phyloP scores from a whole-genome alignment of 2,888 invertebrate genomes.

The Plagiodera versicolora region DNA sequence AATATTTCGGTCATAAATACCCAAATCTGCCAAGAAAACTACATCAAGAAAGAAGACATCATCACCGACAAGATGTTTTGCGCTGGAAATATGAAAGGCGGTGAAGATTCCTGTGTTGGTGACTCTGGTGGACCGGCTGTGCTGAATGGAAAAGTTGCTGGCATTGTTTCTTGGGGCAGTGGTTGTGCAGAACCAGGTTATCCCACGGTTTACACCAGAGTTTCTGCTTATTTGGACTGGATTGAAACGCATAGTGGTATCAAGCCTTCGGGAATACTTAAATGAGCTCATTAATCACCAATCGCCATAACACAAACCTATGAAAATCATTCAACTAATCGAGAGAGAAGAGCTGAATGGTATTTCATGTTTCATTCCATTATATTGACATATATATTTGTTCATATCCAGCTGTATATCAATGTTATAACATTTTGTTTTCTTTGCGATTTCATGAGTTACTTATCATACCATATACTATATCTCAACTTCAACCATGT shows the following conservation, averaged over 20 bases:
- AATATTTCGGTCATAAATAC: constrained; percentile 11
- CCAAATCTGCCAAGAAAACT: constrained; percentile 8
- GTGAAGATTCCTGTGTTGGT: constrained; percentile 17
- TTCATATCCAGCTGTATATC: too few relatives aligned
- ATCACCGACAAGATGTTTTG: constrained; percentile 16
- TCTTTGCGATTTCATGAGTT: too few relatives aligned
- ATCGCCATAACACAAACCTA: too few relatives aligned
- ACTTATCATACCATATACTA: too few relatives aligned
- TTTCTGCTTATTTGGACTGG: constrained; percentile 9
- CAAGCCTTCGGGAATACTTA: neutral
- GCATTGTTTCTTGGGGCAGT: constrained; percentile 10
- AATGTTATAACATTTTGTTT: too few relatives aligned
- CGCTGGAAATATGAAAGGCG: constrained; percentile 11
- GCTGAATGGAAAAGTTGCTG: constrained; percentile 3
- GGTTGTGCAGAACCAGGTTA: constrained; percentile 10
- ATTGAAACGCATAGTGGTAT: constrained; percentile 7
- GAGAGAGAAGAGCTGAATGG: too few relatives aligned
- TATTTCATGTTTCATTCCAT: too few relatives aligned
- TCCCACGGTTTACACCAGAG: constrained; percentile 17
- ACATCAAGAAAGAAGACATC: neutral
- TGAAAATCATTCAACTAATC: too few relatives aligned
- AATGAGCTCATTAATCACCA: too few relatives aligned
- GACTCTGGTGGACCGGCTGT: constrained; percentile 20
- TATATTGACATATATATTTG: too few relatives aligned
- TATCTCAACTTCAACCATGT: too few relatives aligned